phyloP scores from a whole-genome alignment of 2,113 vertebrate genomes.

The Cyprinodon brontotheroides region DNA sequence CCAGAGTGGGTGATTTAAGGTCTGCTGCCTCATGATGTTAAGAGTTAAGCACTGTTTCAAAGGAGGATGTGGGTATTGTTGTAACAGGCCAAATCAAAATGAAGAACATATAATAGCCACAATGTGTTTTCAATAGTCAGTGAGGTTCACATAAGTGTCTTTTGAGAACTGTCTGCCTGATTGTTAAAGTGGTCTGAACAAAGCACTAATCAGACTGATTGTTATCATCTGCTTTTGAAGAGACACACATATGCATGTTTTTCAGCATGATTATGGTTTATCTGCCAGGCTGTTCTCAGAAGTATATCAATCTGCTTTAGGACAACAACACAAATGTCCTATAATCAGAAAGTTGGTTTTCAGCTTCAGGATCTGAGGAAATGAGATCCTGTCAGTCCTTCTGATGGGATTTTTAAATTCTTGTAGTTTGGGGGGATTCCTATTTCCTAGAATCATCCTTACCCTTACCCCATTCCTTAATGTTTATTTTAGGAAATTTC shows the following conservation, averaged over 20 bases:
- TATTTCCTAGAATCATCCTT: neutral
- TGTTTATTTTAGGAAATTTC: neutral
- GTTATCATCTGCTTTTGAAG: conserved; percentile 67
- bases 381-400: neutral
- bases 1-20: conserved; percentile 40
- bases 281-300: conserved; percentile 50
- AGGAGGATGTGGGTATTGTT: conserved; percentile 50
- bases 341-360: conserved; percentile 51
- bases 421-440: neutral
- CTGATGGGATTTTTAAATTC: conserved; percentile 14
- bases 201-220: conserved; percentile 74
- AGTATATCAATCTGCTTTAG: conserved; percentile 48
- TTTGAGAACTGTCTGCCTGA: conserved; percentile 65
- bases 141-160: conserved; percentile 51
- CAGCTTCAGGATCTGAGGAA: conserved; percentile 19
- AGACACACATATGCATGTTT: conserved; percentile 58
- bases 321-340: conserved; percentile 44
- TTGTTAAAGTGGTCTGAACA: conserved; percentile 72
- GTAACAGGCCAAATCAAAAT: conserved; percentile 48
- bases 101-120: conserved; percentile 29
- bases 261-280: conserved; percentile 66
- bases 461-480: neutral
- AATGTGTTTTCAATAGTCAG: conserved; percentile 52
- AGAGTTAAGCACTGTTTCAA: conserved; percentile 53
- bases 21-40: conserved; percentile 50